Evolutionary conservation across 2,888 invertebrate species (phyloP).

Genomic region (Ichneumoninae sp.): DNA sequence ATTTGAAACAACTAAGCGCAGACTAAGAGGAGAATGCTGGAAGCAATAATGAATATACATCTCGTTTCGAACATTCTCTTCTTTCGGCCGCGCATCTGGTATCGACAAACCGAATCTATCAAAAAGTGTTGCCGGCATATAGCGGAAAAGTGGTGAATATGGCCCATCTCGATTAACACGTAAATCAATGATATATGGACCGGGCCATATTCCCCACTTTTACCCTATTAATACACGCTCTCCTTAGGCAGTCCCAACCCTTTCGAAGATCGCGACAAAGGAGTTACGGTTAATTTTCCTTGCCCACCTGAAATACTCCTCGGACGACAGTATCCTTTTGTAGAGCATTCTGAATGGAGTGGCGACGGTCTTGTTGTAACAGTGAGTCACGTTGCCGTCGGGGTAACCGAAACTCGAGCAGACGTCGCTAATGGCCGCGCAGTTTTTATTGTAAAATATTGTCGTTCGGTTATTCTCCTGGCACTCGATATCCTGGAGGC

Average conservation of each 20-base stretch:
- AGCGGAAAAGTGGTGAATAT: no score
- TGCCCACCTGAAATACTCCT: constrained; percentile 89
- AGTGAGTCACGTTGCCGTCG: constrained; percentile 85
- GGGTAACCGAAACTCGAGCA: constrained; percentile 84
- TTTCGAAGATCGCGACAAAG: constrained; percentile 19
- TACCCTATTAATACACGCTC: not conserved
- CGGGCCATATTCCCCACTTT: no score
- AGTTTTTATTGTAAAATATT: constrained; percentile 86
- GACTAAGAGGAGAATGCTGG: not conserved
- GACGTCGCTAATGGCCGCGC: constrained; percentile 85
- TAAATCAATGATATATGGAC: no score
- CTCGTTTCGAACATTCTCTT: not conserved
- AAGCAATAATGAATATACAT: not conserved
- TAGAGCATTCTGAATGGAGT: constrained; percentile 86
- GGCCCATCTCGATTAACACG: no score
- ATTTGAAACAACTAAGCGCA: not conserved
- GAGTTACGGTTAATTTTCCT: constrained; percentile 13
- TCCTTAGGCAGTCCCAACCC: not conserved
- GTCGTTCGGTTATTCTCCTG: constrained; percentile 82
- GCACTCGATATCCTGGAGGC: constrained; percentile 87
- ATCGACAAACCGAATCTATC: not conserved
- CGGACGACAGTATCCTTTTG: constrained; percentile 87
- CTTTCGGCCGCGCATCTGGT: not conserved
- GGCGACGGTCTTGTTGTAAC: constrained; percentile 81
- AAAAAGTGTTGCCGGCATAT: not conserved